Evolutionary conservation across 2,797 vertebrate genomes (phyloP).

Genomic region (Urocyon cinereoargenteus): DNA sequence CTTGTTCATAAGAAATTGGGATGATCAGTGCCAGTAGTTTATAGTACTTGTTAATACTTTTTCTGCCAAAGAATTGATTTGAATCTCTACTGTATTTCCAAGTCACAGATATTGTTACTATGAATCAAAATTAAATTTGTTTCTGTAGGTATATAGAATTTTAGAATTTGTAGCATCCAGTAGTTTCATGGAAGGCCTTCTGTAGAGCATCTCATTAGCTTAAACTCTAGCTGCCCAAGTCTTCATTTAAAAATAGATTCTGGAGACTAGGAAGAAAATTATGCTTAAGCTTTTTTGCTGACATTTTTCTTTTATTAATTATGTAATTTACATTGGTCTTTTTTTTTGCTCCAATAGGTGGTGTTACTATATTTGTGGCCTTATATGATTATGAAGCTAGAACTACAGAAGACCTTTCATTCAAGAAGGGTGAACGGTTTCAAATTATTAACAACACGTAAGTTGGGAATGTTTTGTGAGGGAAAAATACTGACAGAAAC

Average conservation of each 20-base stretch:
- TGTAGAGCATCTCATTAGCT: background rate
- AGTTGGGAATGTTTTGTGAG: constrained; percentile 80
- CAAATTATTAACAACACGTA: constrained; percentile 99
- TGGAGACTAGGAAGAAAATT: background rate
- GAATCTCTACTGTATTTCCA: constrained; percentile 15
- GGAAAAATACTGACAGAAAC: background rate
- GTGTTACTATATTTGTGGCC: constrained; percentile 98
- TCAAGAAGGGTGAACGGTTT: constrained; percentile 97
- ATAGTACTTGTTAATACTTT: constrained; percentile 3
- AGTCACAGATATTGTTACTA: constrained; percentile 8
- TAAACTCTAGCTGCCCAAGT: constrained; percentile 3
- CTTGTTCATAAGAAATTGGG: constrained; percentile 9
- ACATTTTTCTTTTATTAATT: constrained; percentile 17
- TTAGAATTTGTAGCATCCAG: constrained; percentile 38
- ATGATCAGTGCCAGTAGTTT: background rate
- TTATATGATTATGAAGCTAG: constrained; percentile 99
- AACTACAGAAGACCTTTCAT: constrained; percentile 97
- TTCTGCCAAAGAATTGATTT: constrained; percentile 30
- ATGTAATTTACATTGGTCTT: constrained; percentile 28
- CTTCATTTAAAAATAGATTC: constrained; percentile 34
- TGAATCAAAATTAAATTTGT: constrained; percentile 45
- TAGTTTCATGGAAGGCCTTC: constrained; percentile 23
- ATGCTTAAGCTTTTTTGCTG: background rate
- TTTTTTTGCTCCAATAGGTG: constrained; percentile 88
- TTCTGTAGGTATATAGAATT: constrained; percentile 38